Conservation (phyloP, 2,113 vertebrate genomes). For the Notarius quadriscutis region DNA sequence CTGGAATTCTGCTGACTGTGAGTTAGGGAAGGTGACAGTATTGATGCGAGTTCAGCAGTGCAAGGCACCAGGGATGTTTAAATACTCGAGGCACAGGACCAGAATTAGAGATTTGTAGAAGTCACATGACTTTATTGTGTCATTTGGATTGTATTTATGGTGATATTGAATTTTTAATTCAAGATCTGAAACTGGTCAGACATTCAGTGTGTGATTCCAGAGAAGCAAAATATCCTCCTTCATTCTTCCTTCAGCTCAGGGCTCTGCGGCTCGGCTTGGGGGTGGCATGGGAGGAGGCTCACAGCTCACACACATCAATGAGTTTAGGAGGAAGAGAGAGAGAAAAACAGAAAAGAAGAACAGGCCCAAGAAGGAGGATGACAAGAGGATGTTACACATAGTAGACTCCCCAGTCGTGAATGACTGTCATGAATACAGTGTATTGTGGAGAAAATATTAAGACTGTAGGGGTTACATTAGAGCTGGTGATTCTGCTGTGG, state of each 20-base stretch:
- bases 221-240: not conserved
- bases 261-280: not conserved
- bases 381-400: not conserved
- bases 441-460: not conserved
- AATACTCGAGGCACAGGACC: not conserved
- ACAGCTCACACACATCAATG: constrained; percentile 21
- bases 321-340: not conserved
- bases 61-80: not conserved
- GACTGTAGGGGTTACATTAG: constrained; percentile 25
- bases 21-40: not conserved
- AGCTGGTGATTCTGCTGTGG: constrained; percentile 22
- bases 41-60: not conserved
- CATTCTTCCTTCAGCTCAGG: constrained; percentile 3
- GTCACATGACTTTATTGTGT: constrained; percentile 26
- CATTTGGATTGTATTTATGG: not conserved
- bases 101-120: constrained; percentile 2
- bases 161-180: not conserved
- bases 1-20: constrained; percentile 15
- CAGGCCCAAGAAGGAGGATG: not conserved
- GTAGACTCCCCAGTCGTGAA: constrained; percentile 12
- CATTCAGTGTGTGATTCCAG: not conserved
- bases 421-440: not conserved
- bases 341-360: not conserved
- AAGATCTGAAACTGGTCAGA: constrained; percentile 1
- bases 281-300: not conserved